Percentiles rank a stretch among this genome's conserved stretches.
These are phyloP conservation scores for Aphaenogaster ashmeadi DNA, from an alignment of 1,140 invertebrate genomes.

Conservation along the genomic window DNA sequence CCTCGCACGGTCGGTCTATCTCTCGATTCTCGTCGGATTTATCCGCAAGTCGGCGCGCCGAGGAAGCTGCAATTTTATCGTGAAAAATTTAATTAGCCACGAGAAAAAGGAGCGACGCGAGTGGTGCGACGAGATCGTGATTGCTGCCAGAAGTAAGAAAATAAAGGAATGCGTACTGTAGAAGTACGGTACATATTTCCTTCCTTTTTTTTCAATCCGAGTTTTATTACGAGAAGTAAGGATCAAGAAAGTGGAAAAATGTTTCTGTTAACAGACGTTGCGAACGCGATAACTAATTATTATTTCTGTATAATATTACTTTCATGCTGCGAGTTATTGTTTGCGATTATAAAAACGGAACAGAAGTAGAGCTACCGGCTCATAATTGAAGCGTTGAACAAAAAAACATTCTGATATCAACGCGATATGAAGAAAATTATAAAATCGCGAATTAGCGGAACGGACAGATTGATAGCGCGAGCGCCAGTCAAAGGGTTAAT, in stretches of 20 bases:
- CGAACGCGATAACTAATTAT: not conserved
- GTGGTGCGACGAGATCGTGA: not conserved
- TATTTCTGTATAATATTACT: not conserved
- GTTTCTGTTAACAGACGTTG: not conserved
- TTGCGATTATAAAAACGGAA: constrained; percentile 12
- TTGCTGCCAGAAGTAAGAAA: constrained; percentile 17
- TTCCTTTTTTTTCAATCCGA: not conserved
- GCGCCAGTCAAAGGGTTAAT: constrained; percentile 64
- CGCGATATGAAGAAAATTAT: constrained; percentile 14
- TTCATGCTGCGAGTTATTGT: not conserved
- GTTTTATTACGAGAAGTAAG: not conserved
- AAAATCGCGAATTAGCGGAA: constrained; percentile 54
- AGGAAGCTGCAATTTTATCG: constrained; percentile 5
- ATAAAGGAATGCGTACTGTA: not conserved
- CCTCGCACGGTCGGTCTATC: constrained; percentile 1
- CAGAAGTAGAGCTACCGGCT: constrained; percentile 3
- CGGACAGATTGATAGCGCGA: constrained; percentile 62
- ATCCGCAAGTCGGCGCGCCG: not conserved
- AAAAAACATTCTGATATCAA: constrained; percentile 42
- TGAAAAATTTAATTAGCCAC: constrained; percentile 25
- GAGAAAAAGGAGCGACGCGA: not conserved
- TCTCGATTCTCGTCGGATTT: not conserved
- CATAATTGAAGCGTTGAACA: constrained; percentile 27
- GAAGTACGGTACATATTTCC: not conserved
- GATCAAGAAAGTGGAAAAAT: not conserved